These are phyloP conservation scores for Asarcornis scutulata DNA, from an alignment of 2,113 vertebrate genomes.

Conservation along the genomic window DNA sequence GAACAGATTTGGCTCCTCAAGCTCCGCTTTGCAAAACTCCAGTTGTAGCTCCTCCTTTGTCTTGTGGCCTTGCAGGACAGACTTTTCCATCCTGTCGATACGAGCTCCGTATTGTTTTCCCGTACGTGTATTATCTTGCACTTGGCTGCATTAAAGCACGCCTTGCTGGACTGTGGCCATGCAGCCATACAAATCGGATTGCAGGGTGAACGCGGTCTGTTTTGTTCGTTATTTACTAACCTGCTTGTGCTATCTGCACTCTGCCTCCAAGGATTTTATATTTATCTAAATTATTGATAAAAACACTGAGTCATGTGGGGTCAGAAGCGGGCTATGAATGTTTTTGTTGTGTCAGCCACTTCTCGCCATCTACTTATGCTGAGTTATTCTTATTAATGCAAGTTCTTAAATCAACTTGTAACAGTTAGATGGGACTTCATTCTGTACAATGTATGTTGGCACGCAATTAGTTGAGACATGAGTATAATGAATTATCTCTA, in stretches of 20 bases:
- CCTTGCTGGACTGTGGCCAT: constrained; percentile 21
- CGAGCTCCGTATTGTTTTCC: neutral
- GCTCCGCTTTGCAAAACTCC: neutral
- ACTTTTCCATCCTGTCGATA: neutral
- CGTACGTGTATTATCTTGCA: neutral
- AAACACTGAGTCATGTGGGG: neutral
- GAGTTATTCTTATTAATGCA: neutral
- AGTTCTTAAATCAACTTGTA: constrained; percentile 29
- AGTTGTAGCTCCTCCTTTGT: neutral
- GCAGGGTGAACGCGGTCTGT: neutral
- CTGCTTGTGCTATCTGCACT: neutral
- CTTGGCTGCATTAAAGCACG: neutral
- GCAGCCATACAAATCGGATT: neutral
- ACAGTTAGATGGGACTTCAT: neutral
- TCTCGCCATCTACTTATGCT: neutral
- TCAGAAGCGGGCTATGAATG: neutral
- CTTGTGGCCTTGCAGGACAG: neutral
- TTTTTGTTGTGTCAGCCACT: neutral
- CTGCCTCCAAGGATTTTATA: neutral
- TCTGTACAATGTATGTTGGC: neutral
- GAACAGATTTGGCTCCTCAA: neutral
- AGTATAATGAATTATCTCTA: constrained; percentile 1
- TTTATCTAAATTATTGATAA: neutral
- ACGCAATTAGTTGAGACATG: constrained; percentile 32
- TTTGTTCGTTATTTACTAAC: neutral